Conservation (phyloP, 2,113 vertebrate genomes). For the Natator depressus region DNA sequence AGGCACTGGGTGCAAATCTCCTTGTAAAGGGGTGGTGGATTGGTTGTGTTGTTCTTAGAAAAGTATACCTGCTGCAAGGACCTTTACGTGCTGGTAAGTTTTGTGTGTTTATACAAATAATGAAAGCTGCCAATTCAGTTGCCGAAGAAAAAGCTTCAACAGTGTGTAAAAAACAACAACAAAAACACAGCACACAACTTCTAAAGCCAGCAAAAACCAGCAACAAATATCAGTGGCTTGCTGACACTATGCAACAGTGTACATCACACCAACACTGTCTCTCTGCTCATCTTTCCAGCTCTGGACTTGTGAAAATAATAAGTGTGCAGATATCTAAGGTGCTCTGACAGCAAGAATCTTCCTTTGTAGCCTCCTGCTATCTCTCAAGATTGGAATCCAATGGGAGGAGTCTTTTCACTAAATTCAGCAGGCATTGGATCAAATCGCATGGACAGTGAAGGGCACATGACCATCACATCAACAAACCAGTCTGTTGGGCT, state of each 20-base stretch:
- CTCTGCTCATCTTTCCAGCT: not conserved
- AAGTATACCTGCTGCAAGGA: not conserved
- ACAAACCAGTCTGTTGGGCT: too few relatives aligned
- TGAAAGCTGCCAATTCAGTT: not conserved
- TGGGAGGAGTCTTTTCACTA: not conserved
- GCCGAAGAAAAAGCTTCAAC: not conserved
- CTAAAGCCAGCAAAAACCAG: not conserved
- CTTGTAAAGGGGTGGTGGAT: not conserved
- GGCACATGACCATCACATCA: too few relatives aligned
- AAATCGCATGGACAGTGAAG: not conserved
- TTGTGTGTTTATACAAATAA: fast-evolving
- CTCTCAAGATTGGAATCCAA: not conserved
- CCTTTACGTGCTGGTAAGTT: not conserved
- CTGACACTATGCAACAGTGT: too few relatives aligned
- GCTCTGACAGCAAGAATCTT: not conserved
- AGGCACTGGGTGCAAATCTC: not conserved
- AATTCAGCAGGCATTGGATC: not conserved
- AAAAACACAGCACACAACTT: not conserved
- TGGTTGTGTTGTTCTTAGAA: not conserved
- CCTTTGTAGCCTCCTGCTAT: not conserved
- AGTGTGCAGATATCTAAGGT: not conserved
- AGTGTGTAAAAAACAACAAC: not conserved
- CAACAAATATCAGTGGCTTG: not conserved
- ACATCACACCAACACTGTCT: not conserved
- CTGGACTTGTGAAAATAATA: not conserved